Conservation (phyloP, 2,113 vertebrate species). For the Mormyrus iriodes region DNA sequence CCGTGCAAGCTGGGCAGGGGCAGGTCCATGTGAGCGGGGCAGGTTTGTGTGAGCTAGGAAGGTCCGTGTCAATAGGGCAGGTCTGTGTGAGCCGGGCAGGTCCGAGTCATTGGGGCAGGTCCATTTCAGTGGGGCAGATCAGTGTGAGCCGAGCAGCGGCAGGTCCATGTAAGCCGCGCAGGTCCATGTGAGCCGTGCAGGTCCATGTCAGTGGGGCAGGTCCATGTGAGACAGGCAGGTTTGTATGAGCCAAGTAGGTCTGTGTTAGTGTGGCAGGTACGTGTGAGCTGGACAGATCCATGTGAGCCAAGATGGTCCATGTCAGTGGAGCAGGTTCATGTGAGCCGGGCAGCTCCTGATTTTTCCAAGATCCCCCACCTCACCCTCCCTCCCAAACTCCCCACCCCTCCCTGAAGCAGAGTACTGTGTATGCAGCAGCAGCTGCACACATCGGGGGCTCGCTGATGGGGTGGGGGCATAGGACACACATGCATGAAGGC, state of each 20-base stretch:
- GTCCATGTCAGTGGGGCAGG: no score
- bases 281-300: no score
- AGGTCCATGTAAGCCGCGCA: background rate
- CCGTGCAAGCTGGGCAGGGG: no score
- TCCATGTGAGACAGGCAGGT: background rate
- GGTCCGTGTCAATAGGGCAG: background rate
- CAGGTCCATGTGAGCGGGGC: no score
- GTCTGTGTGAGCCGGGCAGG: no score
- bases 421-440: constrained; percentile 17
- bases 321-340: background rate
- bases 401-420: background rate
- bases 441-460: constrained; percentile 8
- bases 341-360: background rate
- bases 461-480: background rate
- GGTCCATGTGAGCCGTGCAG: background rate
- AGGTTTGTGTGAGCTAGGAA: no score
- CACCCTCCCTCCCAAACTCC: background rate
- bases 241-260: background rate
- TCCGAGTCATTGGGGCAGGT: background rate
- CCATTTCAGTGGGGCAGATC: background rate
- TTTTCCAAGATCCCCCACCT: background rate
- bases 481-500: background rate
- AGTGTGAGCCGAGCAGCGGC: background rate
- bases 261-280: background rate
- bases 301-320: background rate